Evolutionary conservation across 2,797 vertebrate genomes (phyloP), one percentile per base, ranked within the genome.

Genomic region (Balearica regulorum): DNA sequence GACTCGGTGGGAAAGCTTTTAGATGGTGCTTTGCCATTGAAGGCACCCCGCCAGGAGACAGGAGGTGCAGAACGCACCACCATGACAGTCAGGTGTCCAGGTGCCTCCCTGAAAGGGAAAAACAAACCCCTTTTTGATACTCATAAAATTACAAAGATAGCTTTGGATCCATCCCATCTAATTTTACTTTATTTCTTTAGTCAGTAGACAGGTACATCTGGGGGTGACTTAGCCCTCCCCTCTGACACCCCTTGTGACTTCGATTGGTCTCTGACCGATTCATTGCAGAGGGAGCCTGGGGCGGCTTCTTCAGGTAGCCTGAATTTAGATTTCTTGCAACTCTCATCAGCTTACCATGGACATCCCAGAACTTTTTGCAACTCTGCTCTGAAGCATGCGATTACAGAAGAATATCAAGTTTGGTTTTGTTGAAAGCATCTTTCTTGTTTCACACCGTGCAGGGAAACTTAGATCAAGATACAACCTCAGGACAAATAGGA

Each of bases 81-180:
- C 1, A 13, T 20, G 57, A 16, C 24, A 14, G 28, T 29, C 18
- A 16, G 1, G 6, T 0, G 2, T 13, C 37, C 29, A 22, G 18
- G 41, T 53, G 53, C 16, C 10, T 6, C 15, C 46, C 37, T 3
- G 35, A 29, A 46, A 58, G 33, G 37, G 28, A n/a, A 41, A 53
- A 26, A 2, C 10, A 37, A 37, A 16, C 4, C 9, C 16, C 10
- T n/a, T 24, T 10, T 66, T n/a, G 16, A 16, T 37, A 60, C 4
- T 60, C 10, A 7, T 20, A 29, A 66, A 41, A 60, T 26, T 46
- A 16, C 25, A 20, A 35, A 66, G 19, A 21, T 4, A 26, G 21
- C 57, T 46, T n/a, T 68, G 44, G 16, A 26, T 75, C 68, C 37
- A 25, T 17, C 24, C n/a, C 15, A 20, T 31, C 35, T 39, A 5